phyloP scores from a whole-genome alignment of 2,888 invertebrate species.

The Dugesia japonica region DNA sequence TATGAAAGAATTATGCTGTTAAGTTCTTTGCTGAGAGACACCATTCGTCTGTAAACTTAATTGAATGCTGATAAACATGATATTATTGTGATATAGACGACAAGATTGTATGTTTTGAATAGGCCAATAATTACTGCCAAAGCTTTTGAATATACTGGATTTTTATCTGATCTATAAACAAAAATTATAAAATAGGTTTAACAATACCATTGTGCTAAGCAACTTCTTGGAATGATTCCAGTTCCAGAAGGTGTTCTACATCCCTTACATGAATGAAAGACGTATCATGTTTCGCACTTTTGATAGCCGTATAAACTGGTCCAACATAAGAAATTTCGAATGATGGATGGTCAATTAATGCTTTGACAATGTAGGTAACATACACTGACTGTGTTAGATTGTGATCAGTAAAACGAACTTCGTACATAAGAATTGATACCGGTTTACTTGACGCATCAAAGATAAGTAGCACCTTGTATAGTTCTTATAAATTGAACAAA shows the following conservation, averaged over 20 bases:
- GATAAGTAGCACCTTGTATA: too few relatives aligned
- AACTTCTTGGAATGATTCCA: slow-evolving; percentile 36
- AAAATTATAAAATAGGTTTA: slow-evolving; percentile 40
- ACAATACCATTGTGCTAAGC: slow-evolving; percentile 23
- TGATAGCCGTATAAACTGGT: slow-evolving; percentile 46
- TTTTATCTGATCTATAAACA: slow-evolving; percentile 38
- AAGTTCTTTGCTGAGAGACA: slow-evolving; percentile 42
- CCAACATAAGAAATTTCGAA: slow-evolving; percentile 42
- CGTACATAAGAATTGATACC: too few relatives aligned
- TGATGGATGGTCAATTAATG: too few relatives aligned
- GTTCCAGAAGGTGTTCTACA: slow-evolving; percentile 37
- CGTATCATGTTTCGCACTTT: slow-evolving; percentile 40
- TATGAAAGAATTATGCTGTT: too few relatives aligned
- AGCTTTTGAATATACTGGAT: slow-evolving; percentile 37
- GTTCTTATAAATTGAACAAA: too few relatives aligned
- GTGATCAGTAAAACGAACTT: too few relatives aligned
- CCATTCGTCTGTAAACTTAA: slow-evolving; percentile 42
- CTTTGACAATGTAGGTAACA: too few relatives aligned
- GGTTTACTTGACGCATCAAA: too few relatives aligned
- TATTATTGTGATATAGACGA: slow-evolving; percentile 51
- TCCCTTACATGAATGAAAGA: slow-evolving; percentile 40
- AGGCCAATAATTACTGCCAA: slow-evolving; percentile 34
- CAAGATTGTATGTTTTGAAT: slow-evolving; percentile 36
- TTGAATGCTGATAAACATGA: slow-evolving; percentile 44
- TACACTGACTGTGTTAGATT: too few relatives aligned